Evolutionary conservation across 2,113 vertebrate genomes (phyloP), one percentile per base, ranked within the genome.

Genomic region (Lutjanus erythropterus): DNA sequence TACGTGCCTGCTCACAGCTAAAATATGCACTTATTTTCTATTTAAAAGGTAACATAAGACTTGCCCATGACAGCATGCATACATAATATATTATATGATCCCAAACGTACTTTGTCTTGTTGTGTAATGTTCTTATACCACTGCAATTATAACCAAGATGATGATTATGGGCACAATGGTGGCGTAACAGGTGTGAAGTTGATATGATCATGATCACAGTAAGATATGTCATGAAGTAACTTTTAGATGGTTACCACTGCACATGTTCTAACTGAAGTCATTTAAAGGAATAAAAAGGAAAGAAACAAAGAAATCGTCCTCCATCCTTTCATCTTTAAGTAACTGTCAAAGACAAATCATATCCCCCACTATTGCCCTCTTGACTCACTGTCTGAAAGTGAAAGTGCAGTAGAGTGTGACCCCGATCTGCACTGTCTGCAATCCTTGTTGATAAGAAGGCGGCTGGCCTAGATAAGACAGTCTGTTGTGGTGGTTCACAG

Each of bases 381-480:
- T 65, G 66, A 69, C 75, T 56, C n/a, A 0, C 37, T 29, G 9
- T 76, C 55, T 72, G 25, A 1, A 19, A 50, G 42, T 81, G 71
- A 74, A 77, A 71, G 52, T 23, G 11, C 27, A 18, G 25, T 12
- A 0, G 47, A 65, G 33, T 44, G 31, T 88, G 52, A 80, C 71
- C 60, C 44, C 18, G 56, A 47, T 53, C 25, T 76, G 65, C 27
- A 37, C 46, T 5, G 46, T 31, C 46, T 5, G 46, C 37, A 9
- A 1, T 49, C 29, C 18, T 29, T 0, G 15, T 47, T 64, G 86
- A 91, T 88, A 89, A 87, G 67, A 21, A 60, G n/a, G 33, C 12
- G 18, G 10, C 69, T 46, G 39, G 18, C 37, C 11, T 5, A 39
- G 80, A 84, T 86, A 61, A 81, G 72, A 80, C 35, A 0, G 25